These are phyloP conservation scores for Sebastes hubbsi DNA, from an alignment of 2,797 vertebrate species.

Conservation along the genomic window DNA sequence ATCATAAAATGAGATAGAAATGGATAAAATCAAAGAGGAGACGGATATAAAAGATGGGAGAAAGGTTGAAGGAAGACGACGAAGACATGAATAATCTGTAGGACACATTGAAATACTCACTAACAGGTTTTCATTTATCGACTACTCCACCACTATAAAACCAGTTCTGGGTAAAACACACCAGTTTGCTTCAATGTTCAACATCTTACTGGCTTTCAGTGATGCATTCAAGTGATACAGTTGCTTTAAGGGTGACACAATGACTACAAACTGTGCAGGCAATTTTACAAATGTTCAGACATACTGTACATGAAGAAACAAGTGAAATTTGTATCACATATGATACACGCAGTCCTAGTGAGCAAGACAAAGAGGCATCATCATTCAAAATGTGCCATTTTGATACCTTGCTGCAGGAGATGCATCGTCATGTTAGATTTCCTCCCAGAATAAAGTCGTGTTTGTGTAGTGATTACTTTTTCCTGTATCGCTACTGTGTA, in stretches of 20 bases:
- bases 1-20: slow-evolving; percentile 21
- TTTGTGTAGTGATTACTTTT: background rate
- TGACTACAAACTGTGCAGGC: background rate
- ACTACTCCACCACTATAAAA: background rate
- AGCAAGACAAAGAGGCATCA: background rate
- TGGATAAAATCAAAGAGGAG: background rate
- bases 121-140: background rate
- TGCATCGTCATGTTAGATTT: background rate
- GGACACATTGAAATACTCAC: background rate
- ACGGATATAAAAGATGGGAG: background rate
- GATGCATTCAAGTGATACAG: background rate
- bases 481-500: background rate
- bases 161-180: background rate
- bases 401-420: background rate
- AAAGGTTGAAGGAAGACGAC: background rate
- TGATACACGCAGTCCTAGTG: background rate
- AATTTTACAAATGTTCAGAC: background rate
- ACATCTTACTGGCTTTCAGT: background rate
- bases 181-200: background rate
- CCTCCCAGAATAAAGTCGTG: background rate
- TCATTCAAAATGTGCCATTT: background rate
- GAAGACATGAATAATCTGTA: background rate
- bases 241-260: background rate
- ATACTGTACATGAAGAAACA: background rate
- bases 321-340: background rate